Percentiles rank a stretch among this genome's conserved stretches.
Evolutionary conservation across 2,113 vertebrate species (phyloP).

Genomic region (Boulengerochromis microlepis): DNA sequence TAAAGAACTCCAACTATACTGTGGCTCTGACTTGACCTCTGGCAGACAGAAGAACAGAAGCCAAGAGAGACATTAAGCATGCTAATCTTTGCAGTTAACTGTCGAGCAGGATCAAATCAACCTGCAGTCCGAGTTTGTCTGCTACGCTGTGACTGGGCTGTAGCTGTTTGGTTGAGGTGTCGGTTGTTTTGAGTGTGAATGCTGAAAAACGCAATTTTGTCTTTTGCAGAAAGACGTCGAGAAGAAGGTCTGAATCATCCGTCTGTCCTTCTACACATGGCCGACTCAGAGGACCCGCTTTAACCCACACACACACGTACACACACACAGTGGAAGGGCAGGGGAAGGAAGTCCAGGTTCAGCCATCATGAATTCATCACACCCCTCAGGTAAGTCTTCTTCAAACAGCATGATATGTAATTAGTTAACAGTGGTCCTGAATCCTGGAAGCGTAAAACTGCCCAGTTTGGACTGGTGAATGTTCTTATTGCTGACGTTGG

Average conservation of each 20-base stretch:
- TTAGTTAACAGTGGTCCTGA: not conserved
- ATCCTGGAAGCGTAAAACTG: not conserved
- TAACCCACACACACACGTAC: constrained; percentile 5
- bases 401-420: not conserved
- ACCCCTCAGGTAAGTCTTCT: constrained; percentile 28
- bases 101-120: not conserved
- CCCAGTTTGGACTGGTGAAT: not conserved
- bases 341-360: not conserved
- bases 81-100: not conserved
- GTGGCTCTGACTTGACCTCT: not conserved
- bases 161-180: not conserved
- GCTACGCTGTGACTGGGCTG: not conserved
- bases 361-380: constrained; percentile 51
- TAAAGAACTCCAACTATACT: not conserved
- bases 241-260: not conserved
- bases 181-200: not conserved
- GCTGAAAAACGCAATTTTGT: not conserved
- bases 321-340: not conserved
- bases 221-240: not conserved
- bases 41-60: not conserved
- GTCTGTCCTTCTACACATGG: constrained; percentile 27
- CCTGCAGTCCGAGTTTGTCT: not conserved
- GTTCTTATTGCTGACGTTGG: not conserved
- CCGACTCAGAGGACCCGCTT: constrained; percentile 46
- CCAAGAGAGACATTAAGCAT: not conserved